Evolutionary conservation across 2,888 invertebrate species (phyloP).

Genomic region (Synergus laeviventris): DNA sequence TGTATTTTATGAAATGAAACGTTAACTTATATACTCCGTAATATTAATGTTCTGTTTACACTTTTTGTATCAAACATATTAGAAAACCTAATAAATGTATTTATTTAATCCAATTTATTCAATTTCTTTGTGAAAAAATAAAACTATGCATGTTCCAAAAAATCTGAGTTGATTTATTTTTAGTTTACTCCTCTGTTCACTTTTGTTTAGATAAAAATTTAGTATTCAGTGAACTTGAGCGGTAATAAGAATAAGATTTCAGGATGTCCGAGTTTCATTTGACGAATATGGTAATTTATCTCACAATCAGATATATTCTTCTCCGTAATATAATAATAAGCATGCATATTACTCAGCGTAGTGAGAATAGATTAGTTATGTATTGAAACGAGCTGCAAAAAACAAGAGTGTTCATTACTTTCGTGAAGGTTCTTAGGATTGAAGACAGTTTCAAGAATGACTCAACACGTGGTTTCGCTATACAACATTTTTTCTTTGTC

Average conservation of each 20-base stretch:
- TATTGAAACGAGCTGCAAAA: background rate
- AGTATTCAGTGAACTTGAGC: background rate
- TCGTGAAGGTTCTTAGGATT: conserved; percentile 22
- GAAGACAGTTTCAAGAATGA: conserved; percentile 13
- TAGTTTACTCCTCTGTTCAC: background rate
- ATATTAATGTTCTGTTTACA: conserved; percentile 47
- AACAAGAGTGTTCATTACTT: conserved; percentile 22
- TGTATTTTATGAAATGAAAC: conserved; percentile 38
- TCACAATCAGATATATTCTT: background rate
- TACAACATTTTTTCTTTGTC: background rate
- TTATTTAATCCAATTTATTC: conserved; percentile 36
- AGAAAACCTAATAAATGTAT: conserved; percentile 54
- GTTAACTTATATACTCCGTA: conserved; percentile 46
- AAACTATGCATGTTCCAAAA: too few species aligned
- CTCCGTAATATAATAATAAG: background rate
- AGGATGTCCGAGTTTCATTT: background rate
- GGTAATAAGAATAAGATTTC: background rate
- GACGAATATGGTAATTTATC: background rate
- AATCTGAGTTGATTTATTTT: too few species aligned
- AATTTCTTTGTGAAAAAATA: background rate
- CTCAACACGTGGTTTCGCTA: conserved; percentile 17
- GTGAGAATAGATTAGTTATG: conserved; percentile 21
- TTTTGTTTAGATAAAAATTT: background rate
- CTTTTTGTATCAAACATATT: conserved; percentile 52
- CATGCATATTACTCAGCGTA: background rate